Percentiles rank a stretch among this genome's conserved stretches.
Conservation (phyloP, 2,888 invertebrate genomes). For the Pardosa pseudoannulata region DNA sequence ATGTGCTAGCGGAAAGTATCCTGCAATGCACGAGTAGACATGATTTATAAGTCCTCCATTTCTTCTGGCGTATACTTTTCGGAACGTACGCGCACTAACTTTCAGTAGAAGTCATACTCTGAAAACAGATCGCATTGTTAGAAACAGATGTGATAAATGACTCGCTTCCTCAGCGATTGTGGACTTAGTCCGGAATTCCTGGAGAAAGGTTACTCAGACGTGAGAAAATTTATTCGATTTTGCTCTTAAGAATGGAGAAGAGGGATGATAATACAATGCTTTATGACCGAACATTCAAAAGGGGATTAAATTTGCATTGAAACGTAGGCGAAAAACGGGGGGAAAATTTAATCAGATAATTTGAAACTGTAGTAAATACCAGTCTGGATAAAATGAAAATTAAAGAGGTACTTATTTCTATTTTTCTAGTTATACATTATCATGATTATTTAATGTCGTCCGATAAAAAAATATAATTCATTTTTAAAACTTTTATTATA, state of each 20-base stretch:
- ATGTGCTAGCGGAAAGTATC: no score
- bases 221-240: constrained; percentile 17
- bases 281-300: neutral
- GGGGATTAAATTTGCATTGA: neutral
- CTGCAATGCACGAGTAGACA: no score
- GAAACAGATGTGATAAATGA: constrained; percentile 23
- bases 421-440: no score
- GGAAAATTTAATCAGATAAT: neutral
- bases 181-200: neutral
- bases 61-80: neutral
- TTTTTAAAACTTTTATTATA: no score
- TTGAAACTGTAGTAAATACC: no score
- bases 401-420: no score
- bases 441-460: no score
- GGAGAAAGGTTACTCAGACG: neutral
- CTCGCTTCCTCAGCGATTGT: constrained; percentile 18
- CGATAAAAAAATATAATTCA: no score
- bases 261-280: constrained; percentile 1
- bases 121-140: constrained; percentile 19
- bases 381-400: no score
- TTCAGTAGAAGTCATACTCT: neutral
- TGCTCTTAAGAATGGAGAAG: neutral
- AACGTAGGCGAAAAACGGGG: neutral
- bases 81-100: neutral
- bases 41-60: neutral